Evolutionary conservation across 2,888 invertebrate species (phyloP), one percentile per base, ranked within the genome.

Genomic region (Drosophila multiciliata): DNA sequence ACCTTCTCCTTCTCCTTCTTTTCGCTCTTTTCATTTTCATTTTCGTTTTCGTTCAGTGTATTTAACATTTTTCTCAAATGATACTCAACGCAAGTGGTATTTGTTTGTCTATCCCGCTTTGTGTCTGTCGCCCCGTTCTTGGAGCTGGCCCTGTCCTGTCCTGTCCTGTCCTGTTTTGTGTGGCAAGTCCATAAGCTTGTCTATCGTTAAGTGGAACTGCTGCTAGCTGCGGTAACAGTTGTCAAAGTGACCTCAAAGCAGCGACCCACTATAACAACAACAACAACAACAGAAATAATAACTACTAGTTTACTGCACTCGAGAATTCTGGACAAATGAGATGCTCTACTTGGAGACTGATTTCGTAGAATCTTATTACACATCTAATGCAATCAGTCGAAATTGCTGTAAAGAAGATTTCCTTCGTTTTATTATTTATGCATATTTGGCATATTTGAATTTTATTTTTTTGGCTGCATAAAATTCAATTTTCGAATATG

Each of bases 171-270:
- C 50, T 29, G 29, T 29, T 29, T 53, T 52, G n/a, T 17, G 20
- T 42, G 29, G 29, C 17, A 49, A 66, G 75, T 64, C 42, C 79
- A 83, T 85, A 82, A 85, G 82, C 86, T 80, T 68, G 67, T 73
- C 65, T 68, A 67, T 48, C 66, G 87, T 88, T 78, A 81, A 89
- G 75, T 90, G 87, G 80, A 78, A 80, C 82, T 77, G 82, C 82
- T 77, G 72, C 80, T 81, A 80, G 82, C 85, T 87, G 87, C 75
- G 88, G 89, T 82, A 78, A 73, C 83, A 82, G 78, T 71, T 89
- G 87, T 87, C 90, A 89, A 90, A 88, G 87, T 88, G 87, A 88
- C 90, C 90, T 80, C 90, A 89, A 87, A 89, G 89, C 72, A 65
- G 69, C 63, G 55, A 65, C 36, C 63, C 64, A 49, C 66, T 4